These are phyloP conservation scores for Leucania comma DNA, from an alignment of 2,888 invertebrate genomes.

Conservation along the genomic window DNA sequence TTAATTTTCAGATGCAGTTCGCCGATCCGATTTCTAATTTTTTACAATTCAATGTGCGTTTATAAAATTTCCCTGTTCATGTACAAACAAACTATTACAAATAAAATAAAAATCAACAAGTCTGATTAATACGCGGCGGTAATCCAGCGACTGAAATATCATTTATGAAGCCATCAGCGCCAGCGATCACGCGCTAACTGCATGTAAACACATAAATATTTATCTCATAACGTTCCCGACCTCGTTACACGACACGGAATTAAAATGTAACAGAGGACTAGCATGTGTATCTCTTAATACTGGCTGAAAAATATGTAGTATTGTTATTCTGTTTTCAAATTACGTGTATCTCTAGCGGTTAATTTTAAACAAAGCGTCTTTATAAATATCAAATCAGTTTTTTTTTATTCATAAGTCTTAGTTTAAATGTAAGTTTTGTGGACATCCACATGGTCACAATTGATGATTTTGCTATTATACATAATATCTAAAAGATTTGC, in stretches of 20 bases:
- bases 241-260: constrained; percentile 55
- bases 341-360: background rate
- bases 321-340: background rate
- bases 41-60: too few species aligned
- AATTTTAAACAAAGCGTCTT: background rate
- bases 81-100: constrained; percentile 29
- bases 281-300: background rate
- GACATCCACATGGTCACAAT: too few species aligned
- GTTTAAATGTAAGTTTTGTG: too few species aligned
- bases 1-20: too few species aligned
- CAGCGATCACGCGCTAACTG: constrained; percentile 58
- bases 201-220: constrained; percentile 69
- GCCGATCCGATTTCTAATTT: too few species aligned
- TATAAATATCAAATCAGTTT: too few species aligned
- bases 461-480: too few species aligned
- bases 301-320: background rate
- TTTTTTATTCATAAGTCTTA: too few species aligned
- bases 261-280: constrained; percentile 12
- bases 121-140: constrained; percentile 50
- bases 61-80: background rate
- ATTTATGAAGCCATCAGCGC: constrained; percentile 63
- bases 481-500: too few species aligned
- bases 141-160: constrained; percentile 57
- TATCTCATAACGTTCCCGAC: constrained; percentile 57
- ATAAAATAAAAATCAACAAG: constrained; percentile 54